A percentile compares a stretch with the other conserved stretches of the same genome.
Conservation (phyloP, 2,888 invertebrate genomes). For the Drosophila putrida region DNA sequence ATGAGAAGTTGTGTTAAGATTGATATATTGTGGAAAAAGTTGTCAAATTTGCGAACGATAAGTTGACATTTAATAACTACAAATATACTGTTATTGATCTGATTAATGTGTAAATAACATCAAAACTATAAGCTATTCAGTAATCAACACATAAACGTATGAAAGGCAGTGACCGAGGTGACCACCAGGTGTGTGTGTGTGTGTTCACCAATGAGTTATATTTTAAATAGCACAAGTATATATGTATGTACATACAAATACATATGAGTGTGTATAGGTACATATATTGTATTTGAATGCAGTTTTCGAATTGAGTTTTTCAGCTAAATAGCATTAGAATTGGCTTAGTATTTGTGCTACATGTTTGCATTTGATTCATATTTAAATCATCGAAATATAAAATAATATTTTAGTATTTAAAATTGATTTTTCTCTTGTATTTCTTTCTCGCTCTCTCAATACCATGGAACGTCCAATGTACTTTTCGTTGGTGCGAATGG, state of each 20-base stretch:
- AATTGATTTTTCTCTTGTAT: slow-evolving; percentile 72
- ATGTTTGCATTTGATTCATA: background rate
- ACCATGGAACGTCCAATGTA: slow-evolving; percentile 29
- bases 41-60: slow-evolving; percentile 23
- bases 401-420: slow-evolving; percentile 56
- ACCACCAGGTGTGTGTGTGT: slow-evolving; percentile 42
- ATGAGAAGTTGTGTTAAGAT: slow-evolving; percentile 62
- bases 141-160: slow-evolving; percentile 10
- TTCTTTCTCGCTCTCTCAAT: slow-evolving; percentile 59
- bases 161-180: slow-evolving; percentile 17
- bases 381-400: slow-evolving; percentile 3
- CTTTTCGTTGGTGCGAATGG: slow-evolving; percentile 64
- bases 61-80: slow-evolving; percentile 32
- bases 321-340: background rate
- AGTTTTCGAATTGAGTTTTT: background rate
- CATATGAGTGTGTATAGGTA: slow-evolving; percentile 21
- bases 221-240: slow-evolving; percentile 23
- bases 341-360: background rate
- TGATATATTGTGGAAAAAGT: slow-evolving; percentile 56
- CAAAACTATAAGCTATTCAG: slow-evolving; percentile 1
- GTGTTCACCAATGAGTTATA: slow-evolving; percentile 28
- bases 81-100: slow-evolving; percentile 13
- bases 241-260: slow-evolving; percentile 20
- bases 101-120: background rate
- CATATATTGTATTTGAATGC: slow-evolving; percentile 2